A percentile compares a stretch with the other conserved stretches of the same genome.
phyloP scores from a whole-genome alignment of 2,113 vertebrate species.

The Rhinolophus sinicus region DNA sequence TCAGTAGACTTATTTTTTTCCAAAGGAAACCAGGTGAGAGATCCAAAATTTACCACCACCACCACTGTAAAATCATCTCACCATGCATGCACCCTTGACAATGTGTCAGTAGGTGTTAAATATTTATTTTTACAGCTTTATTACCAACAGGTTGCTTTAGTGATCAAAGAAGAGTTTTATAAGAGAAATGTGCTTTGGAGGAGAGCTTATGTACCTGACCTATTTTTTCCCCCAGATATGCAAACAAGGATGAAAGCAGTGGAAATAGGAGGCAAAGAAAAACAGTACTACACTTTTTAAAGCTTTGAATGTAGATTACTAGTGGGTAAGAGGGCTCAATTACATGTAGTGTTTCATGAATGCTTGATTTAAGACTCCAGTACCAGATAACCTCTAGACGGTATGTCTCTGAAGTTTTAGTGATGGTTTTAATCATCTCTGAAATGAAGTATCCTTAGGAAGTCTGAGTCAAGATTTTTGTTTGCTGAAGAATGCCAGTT shows the following conservation, averaged over 20 bases:
- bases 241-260: not conserved
- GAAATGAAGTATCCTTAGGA: slow-evolving; percentile 12
- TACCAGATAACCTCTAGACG: not conserved
- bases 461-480: not conserved
- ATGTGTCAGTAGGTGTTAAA: not conserved
- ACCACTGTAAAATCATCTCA: not conserved
- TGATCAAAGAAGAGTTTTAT: not conserved
- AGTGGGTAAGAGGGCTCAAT: not conserved
- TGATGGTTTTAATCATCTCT: not conserved
- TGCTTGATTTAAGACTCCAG: not conserved
- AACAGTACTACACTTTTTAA: not conserved
- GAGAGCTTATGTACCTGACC: not conserved
- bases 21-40: not conserved
- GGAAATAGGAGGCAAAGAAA: not conserved
- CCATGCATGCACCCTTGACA: not conserved
- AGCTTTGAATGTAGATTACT: slow-evolving; percentile 13
- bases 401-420: not conserved
- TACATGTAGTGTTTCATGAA: not conserved
- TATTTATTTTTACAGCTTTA: slow-evolving; percentile 24
- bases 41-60: not conserved
- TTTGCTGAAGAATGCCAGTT: not conserved
- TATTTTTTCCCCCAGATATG: not conserved
- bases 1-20: slow-evolving; percentile 16
- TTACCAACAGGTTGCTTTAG: not conserved
- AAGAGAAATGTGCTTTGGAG: not conserved